Evolutionary conservation across 92 coral and sea anemone genomes (phyloP).

Genomic region (Phenganax marumi): DNA sequence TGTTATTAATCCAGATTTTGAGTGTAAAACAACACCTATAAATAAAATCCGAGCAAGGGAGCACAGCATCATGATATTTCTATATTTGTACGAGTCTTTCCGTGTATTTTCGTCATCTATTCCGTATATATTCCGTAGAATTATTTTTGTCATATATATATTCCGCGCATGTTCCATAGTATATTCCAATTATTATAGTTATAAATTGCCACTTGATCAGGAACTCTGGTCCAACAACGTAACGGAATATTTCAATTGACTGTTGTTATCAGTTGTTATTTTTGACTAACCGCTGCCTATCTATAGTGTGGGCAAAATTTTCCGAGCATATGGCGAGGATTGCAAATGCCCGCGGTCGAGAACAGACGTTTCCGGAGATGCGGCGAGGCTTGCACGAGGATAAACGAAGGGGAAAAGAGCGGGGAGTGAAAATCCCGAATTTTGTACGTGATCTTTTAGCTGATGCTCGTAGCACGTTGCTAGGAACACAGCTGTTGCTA

Average conservation of each 20-base stretch:
- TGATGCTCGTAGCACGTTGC: constrained; percentile 17
- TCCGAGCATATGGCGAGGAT: not conserved
- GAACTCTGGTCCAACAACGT: no score
- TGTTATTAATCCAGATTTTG: no score
- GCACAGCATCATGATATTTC: not conserved
- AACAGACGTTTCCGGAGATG: not conserved
- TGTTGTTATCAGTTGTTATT: no score
- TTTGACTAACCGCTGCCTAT: no score
- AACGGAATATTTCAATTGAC: no score
- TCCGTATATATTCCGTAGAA: not conserved
- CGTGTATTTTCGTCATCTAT: not conserved
- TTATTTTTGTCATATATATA: no score
- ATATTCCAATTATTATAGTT: no score
- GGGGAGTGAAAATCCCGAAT: constrained; percentile 13
- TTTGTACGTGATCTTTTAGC: not conserved
- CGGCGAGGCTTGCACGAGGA: not conserved
- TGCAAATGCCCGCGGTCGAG: not conserved
- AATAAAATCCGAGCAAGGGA: no score
- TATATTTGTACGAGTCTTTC: not conserved
- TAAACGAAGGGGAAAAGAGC: not conserved
- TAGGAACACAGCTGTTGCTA: constrained; percentile 15
- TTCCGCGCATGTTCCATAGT: no score
- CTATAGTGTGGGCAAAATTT: no score
- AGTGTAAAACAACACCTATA: no score
- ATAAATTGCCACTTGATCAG: no score